Conservation (phyloP, 1,140 invertebrate genomes). For the Thrips palmi region DNA sequence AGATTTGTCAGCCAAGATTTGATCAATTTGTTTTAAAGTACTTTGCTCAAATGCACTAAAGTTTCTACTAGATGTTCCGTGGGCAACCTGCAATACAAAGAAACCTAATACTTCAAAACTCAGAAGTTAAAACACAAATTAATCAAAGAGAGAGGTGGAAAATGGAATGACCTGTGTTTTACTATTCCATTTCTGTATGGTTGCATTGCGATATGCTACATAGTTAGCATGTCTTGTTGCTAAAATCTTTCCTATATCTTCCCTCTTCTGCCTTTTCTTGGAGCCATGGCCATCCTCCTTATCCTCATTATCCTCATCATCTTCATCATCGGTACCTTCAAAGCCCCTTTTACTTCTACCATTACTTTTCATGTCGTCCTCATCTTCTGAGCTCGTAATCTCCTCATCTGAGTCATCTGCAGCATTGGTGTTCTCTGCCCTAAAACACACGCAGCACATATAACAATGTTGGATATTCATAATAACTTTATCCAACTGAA, state of each 20-base stretch:
- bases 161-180: too few relatives aligned
- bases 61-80: conserved; percentile 36
- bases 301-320: conserved; percentile 24
- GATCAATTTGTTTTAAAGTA: conserved; percentile 71
- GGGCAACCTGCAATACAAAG: conserved; percentile 39
- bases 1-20: conserved; percentile 55
- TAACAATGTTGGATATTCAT: conserved; percentile 10
- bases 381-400: conserved; percentile 27
- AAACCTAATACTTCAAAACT: too few relatives aligned
- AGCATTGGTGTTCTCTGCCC: conserved; percentile 16
- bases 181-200: conserved; percentile 84
- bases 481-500: conserved; percentile 12
- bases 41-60: conserved; percentile 50
- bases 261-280: conserved; percentile 38
- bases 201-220: conserved; percentile 47
- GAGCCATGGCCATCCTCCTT: conserved; percentile 15
- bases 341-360: too few relatives aligned
- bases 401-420: conserved; percentile 30
- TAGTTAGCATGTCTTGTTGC: conserved; percentile 41
- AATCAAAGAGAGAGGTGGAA: too few relatives aligned
- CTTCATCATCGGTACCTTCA: conserved; percentile 19
- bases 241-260: conserved; percentile 41
- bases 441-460: conserved; percentile 14
- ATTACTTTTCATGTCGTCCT: conserved; percentile 25
- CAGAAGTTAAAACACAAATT: too few relatives aligned